phyloP scores from a whole-genome alignment of 1,140 invertebrate species.

The Camponotus vicinus region DNA sequence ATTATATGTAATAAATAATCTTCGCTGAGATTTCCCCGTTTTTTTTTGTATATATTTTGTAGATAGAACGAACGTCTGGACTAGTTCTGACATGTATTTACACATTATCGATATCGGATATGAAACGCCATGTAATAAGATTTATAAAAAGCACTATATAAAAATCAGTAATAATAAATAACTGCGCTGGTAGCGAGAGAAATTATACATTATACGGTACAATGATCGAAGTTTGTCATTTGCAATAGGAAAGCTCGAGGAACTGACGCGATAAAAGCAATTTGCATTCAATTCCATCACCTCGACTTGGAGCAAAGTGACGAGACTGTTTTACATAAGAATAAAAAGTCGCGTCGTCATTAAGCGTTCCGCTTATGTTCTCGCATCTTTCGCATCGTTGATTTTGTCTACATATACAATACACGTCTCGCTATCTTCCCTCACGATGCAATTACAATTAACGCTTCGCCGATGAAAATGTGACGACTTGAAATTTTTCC shows the following conservation, averaged over 20 bases:
- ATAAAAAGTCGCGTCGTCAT: constrained; percentile 22
- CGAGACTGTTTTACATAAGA: background rate
- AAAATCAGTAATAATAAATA: constrained; percentile 1
- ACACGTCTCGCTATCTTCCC: constrained; percentile 20
- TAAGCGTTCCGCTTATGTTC: constrained; percentile 4
- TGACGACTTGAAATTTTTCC: background rate
- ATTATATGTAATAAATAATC: background rate
- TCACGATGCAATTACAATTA: constrained; percentile 25
- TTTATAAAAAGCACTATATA: constrained; percentile 11
- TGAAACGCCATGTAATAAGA: background rate
- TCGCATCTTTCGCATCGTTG: background rate
- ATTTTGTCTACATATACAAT: background rate
- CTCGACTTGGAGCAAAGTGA: background rate
- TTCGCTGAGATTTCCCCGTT: background rate
- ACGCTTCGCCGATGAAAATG: constrained; percentile 7
- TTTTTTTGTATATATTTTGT: constrained; percentile 22
- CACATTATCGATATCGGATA: background rate
- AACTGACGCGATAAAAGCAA: background rate
- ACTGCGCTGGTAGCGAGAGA: constrained; percentile 3
- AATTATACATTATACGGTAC: background rate
- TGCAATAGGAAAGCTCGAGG: background rate
- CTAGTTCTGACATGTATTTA: background rate
- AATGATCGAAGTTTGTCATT: constrained; percentile 11
- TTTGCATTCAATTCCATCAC: constrained; percentile 11
- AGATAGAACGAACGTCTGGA: background rate